phyloP scores from a whole-genome alignment of 2,888 invertebrate genomes.

The Leptopilina syphax region DNA sequence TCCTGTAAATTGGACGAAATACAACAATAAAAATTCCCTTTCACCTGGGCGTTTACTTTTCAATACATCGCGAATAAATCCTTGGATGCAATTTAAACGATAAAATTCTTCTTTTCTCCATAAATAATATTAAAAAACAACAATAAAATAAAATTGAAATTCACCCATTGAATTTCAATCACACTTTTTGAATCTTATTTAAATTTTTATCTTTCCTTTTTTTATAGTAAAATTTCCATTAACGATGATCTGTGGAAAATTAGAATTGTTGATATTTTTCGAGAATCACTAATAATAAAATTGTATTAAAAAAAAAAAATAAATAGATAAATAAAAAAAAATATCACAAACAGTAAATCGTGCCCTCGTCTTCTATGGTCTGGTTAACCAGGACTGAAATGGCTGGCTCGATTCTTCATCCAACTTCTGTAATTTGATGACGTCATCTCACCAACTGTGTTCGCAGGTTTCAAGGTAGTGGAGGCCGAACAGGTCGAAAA shows the following conservation, averaged over 20 bases:
- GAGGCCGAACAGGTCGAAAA: conserved; percentile 4
- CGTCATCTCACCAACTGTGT: conserved; percentile 3
- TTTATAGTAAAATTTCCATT: not conserved
- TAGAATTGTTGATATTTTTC: not conserved
- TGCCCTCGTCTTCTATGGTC: conserved; percentile 8
- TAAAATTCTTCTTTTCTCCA: not conserved
- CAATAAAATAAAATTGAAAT: not conserved
- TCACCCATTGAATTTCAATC: not conserved
- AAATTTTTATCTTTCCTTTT: not conserved
- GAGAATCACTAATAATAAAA: not conserved
- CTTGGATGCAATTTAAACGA: not conserved
- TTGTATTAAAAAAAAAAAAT: not conserved
- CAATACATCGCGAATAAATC: not conserved
- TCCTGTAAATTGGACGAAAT: conserved; percentile 15
- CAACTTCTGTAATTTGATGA: conserved; percentile 9
- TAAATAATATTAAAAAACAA: not conserved
- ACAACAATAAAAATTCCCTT: conserved; percentile 35
- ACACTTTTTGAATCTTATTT: not conserved
- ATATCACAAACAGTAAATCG: not conserved
- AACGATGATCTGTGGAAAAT: not conserved
- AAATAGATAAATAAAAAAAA: not conserved
- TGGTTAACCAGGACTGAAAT: conserved; percentile 7
- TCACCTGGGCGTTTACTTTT: conserved; percentile 21
- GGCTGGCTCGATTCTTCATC: conserved; percentile 5
- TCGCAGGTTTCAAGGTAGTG: conserved; percentile 8